Evolutionary conservation across 2,888 invertebrate species (phyloP).

Genomic region (Drosophila anomelani): DNA sequence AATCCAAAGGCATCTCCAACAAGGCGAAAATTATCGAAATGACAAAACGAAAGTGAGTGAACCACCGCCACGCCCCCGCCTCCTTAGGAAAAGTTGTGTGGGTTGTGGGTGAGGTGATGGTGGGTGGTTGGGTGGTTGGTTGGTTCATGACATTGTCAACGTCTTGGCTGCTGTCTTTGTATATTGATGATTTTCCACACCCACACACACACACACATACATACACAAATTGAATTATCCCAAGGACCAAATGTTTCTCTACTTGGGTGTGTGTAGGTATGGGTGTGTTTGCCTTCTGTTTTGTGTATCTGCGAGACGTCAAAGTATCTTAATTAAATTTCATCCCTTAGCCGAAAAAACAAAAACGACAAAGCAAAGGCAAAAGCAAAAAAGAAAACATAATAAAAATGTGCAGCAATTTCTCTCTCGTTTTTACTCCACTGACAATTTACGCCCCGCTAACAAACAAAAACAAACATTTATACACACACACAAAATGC

Average conservation of each 20-base stretch:
- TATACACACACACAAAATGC: constrained; percentile 17
- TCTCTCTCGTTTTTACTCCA: constrained; percentile 68
- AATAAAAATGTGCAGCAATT: constrained; percentile 77
- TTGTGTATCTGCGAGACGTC: constrained; percentile 80
- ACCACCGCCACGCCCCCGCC: constrained; percentile 9
- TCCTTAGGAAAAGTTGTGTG: constrained; percentile 1
- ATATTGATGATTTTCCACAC: constrained; percentile 53
- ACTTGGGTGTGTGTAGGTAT: constrained; percentile 14
- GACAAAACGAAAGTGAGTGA: constrained; percentile 53
- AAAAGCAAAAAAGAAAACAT: constrained; percentile 59
- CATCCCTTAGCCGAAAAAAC: constrained; percentile 79
- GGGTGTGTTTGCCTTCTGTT: constrained; percentile 40
- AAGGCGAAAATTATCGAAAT: constrained; percentile 68
- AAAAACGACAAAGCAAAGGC: constrained; percentile 16
- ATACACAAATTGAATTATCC: constrained; percentile 47
- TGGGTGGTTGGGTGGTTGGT: background rate
- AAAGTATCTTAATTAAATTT: constrained; percentile 83
- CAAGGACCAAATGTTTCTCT: constrained; percentile 47
- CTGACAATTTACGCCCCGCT: constrained; percentile 78
- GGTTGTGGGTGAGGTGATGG: background rate
- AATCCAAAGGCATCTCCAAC: constrained; percentile 52
- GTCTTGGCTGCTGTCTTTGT: constrained; percentile 41
- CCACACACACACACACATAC: constrained; percentile 22
- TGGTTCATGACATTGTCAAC: constrained; percentile 33
- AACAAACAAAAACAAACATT: constrained; percentile 49